Conservation (phyloP, 1,140 invertebrate species). For the Coptotermes formosanus region DNA sequence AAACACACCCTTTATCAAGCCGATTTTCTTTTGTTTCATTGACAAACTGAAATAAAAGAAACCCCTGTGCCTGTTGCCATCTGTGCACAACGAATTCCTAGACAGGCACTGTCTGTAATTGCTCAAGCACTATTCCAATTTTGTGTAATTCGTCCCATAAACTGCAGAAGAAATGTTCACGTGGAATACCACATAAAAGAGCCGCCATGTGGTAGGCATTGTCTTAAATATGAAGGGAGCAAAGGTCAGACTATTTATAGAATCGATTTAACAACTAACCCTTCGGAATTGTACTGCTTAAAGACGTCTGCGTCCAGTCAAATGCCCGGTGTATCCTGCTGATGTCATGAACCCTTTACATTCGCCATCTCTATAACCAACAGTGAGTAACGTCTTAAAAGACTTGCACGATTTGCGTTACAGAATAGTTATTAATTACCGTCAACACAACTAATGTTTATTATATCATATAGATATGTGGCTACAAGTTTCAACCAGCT, state of each 20-base stretch:
- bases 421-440: too few relatives aligned
- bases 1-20: too few relatives aligned
- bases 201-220: background rate
- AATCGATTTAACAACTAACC: background rate
- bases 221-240: background rate
- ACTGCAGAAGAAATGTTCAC: background rate
- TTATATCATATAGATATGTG: too few relatives aligned
- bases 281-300: background rate
- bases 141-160: background rate
- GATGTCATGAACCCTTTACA: too few relatives aligned
- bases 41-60: background rate
- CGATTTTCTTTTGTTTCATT: too few relatives aligned
- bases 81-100: background rate
- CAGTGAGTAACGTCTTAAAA: background rate
- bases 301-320: too few relatives aligned
- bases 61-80: background rate
- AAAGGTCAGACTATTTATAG: background rate
- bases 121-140: background rate
- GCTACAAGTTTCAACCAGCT: too few relatives aligned
- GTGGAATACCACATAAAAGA: background rate
- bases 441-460: too few relatives aligned
- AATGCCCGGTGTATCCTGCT: background rate
- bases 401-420: too few relatives aligned
- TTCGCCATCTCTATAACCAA: background rate
- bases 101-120: background rate